Evolutionary conservation across 2,888 invertebrate species (phyloP).

Genomic region (Siphlonurus alternatus): DNA sequence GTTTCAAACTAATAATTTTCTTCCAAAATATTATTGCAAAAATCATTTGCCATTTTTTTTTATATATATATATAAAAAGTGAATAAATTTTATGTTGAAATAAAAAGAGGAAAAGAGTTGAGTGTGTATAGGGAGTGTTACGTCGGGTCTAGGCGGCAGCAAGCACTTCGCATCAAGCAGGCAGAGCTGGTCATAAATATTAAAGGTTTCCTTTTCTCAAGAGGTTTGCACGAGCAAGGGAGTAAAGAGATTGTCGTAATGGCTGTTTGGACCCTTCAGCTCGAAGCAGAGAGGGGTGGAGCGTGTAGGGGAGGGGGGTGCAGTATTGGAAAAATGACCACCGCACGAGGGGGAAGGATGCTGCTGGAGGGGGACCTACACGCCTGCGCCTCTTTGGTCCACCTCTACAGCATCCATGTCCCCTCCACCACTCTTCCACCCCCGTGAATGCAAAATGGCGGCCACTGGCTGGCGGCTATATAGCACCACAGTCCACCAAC

Average conservation of each 20-base stretch:
- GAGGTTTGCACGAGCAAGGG: background rate
- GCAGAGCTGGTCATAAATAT: background rate
- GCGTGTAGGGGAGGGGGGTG: background rate
- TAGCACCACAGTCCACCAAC: too few relatives aligned
- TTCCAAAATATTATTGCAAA: too few relatives aligned
- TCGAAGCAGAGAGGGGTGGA: background rate
- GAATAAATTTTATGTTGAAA: too few relatives aligned
- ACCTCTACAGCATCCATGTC: too few relatives aligned
- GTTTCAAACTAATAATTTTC: too few relatives aligned
- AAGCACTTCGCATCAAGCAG: background rate
- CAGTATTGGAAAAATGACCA: background rate
- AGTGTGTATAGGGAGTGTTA: background rate
- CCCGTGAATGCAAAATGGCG: background rate
- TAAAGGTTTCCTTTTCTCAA: conserved; percentile 3
- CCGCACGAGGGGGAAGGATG: background rate
- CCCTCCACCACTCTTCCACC: background rate
- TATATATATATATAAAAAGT: too few relatives aligned
- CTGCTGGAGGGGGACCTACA: background rate
- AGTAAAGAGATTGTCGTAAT: conserved; percentile 1
- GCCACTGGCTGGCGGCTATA: background rate
- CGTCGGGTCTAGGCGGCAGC: background rate
- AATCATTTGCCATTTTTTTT: too few relatives aligned
- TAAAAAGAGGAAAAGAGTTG: too few relatives aligned
- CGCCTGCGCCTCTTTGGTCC: background rate
- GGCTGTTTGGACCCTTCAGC: conserved; percentile 2